Percentiles rank a stretch among this genome's conserved stretches.
Conservation (phyloP, 2,113 vertebrate genomes). For the Phalacrocorax brasilianus region DNA sequence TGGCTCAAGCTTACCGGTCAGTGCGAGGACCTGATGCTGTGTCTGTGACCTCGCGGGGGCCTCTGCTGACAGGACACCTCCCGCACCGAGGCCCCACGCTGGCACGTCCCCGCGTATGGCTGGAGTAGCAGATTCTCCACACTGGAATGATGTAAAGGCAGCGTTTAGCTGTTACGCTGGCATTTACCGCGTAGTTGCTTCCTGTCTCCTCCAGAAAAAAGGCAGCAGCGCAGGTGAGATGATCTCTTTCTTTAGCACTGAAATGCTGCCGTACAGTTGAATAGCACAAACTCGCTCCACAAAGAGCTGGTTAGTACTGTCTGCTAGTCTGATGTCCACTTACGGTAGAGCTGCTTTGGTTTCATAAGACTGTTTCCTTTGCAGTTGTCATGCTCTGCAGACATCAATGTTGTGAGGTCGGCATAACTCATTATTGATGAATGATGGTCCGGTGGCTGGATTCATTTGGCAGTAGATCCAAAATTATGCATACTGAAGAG, state of each 20-base stretch:
- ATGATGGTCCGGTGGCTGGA: not conserved
- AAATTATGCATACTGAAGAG: not conserved
- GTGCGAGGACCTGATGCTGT: not conserved
- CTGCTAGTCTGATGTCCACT: not conserved
- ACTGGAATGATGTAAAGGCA: not conserved
- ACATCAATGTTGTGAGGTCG: not conserved
- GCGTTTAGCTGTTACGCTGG: not conserved
- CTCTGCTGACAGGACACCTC: not conserved
- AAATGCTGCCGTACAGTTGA: not conserved
- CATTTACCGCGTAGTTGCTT: not conserved
- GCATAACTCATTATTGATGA: not conserved
- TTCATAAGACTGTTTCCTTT: not conserved
- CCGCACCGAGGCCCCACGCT: not conserved
- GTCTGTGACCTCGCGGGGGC: not conserved
- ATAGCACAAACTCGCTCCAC: not conserved
- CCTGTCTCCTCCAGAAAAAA: not conserved
- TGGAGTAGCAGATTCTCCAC: not conserved
- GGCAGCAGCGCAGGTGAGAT: not conserved
- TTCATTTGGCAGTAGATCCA: not conserved
- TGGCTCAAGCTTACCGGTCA: not conserved
- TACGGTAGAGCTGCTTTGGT: not conserved
- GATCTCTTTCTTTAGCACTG: not conserved
- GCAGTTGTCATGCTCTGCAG: not conserved
- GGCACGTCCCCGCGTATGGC: not conserved
- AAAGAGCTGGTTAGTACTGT: not conserved